Evolutionary conservation across 2,888 invertebrate genomes (phyloP).

Genomic region (Mimumesa dahlbomi): DNA sequence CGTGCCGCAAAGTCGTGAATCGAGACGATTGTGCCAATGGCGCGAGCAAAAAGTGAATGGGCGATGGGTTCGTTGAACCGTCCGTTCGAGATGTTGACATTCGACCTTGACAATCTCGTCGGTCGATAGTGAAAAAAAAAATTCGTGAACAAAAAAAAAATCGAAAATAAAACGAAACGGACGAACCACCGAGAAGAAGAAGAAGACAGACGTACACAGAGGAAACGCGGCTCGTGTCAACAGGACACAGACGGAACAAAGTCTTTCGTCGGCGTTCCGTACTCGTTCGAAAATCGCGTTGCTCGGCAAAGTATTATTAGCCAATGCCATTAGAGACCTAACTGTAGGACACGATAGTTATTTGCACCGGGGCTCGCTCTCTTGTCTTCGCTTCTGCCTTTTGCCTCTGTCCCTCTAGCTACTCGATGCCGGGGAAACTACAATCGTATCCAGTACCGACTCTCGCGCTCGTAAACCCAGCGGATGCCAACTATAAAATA

Average conservation of each 20-base stretch:
- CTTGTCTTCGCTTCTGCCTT: slow-evolving; percentile 14
- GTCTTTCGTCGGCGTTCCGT: no score
- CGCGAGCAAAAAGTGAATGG: slow-evolving; percentile 51
- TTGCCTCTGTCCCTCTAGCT: not conserved
- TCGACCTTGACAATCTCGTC: slow-evolving; percentile 43
- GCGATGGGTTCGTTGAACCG: slow-evolving; percentile 48
- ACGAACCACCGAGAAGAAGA: not conserved
- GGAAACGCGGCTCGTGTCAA: no score
- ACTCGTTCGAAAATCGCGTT: no score
- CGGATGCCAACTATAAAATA: slow-evolving; percentile 67
- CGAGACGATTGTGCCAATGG: not conserved
- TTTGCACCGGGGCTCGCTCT: slow-evolving; percentile 16
- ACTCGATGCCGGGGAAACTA: slow-evolving; percentile 9
- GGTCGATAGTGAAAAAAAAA: slow-evolving; percentile 27
- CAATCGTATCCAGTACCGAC: slow-evolving; percentile 18
- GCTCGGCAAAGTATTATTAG: no score
- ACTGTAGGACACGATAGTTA: no score
- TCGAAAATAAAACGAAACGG: not conserved
- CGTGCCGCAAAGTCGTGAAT: not conserved
- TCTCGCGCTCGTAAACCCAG: slow-evolving; percentile 50
- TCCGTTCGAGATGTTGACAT: slow-evolving; percentile 40
- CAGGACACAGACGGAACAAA: no score
- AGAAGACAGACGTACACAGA: no score
- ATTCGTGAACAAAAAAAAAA: not conserved
- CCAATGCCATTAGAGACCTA: no score